Base-by-base conservation (phyloP, 2,113 vertebrate species). In the Cryptotis parvus region DNA sequence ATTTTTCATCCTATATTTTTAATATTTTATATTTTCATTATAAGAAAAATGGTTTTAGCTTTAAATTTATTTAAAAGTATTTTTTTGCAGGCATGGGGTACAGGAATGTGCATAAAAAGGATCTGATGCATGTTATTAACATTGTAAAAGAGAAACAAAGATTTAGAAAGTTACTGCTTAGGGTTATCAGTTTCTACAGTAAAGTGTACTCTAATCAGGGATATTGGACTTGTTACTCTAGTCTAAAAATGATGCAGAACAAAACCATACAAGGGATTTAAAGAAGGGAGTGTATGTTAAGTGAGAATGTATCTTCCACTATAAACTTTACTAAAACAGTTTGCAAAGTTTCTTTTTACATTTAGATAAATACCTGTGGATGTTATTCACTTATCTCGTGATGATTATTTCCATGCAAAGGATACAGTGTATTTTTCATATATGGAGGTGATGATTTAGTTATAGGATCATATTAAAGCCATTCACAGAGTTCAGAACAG, bases 391-490 rank as follows among this genome's bases (percentile, higher is more conserved):
- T 35, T 33, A 27, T 29, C 8, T 90, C 61, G 9, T 2, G 3
- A 22, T 78, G 29, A 26, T 66, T 86, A 24, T 49, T 72, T 89
- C 31, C 68, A 81, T 90, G 6, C 43, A 78, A 63, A n/a, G n/a
- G n/a, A 37, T 90, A 33, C 9, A 31, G 43, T 77, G 33, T 73
- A 12, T 81, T 92, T 93, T 77, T 92, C 29, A 69, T 63, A 77
- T 20, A 33, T 91, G n/a, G 2, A 84, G 39, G 27, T 78, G 45
- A 68, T 49, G 33, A 43, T 2, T 49, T 65, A 33, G 10, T 72
- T 11, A 87, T 27, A 65, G 22, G 78, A 27, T 91, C 74, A 81
- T 66, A 16, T 14, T 29, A 73, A 77, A 73, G 49, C 61, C 61
- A n/a, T 27, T 16, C 24, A 37, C 65, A 80, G 8, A n/a, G 52